These are phyloP conservation scores for Orycteropus afer DNA, from an alignment of 2,113 vertebrate genomes.

Conservation along the genomic window DNA sequence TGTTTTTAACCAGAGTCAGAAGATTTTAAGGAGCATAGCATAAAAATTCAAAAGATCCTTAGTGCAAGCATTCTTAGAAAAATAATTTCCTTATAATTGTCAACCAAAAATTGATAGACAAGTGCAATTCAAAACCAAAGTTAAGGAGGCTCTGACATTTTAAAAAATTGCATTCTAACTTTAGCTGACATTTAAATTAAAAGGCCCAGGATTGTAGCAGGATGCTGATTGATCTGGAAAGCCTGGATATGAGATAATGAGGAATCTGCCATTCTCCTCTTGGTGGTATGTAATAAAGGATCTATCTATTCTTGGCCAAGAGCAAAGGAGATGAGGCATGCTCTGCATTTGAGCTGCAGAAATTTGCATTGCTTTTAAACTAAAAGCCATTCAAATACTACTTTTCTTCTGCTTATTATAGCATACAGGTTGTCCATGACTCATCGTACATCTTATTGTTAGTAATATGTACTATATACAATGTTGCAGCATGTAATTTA, in stretches of 20 bases:
- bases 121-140: slow-evolving; percentile 25
- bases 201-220: slow-evolving; percentile 40
- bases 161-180: slow-evolving; percentile 36
- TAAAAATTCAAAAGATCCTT: slow-evolving; percentile 35
- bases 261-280: slow-evolving; percentile 22
- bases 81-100: slow-evolving; percentile 50
- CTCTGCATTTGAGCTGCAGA: not conserved
- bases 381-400: slow-evolving; percentile 49
- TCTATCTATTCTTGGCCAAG: slow-evolving; percentile 70
- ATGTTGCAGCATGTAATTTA: not conserved
- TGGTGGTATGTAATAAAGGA: slow-evolving; percentile 52
- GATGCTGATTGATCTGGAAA: slow-evolving; percentile 57
- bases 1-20: slow-evolving; percentile 22
- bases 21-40: slow-evolving; percentile 48
- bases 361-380: slow-evolving; percentile 31
- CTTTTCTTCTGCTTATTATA: slow-evolving; percentile 59
- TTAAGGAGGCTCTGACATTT: slow-evolving; percentile 47
- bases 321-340: slow-evolving; percentile 12
- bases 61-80: not conserved
- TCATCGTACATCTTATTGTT: no score
- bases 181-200: slow-evolving; percentile 70
- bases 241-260: slow-evolving; percentile 50
- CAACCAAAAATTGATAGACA: slow-evolving; percentile 46
- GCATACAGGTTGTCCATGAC: not conserved
- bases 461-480: not conserved